Conservation (phyloP, 2,888 invertebrate genomes). For the Scaptomyza polygonia region DNA sequence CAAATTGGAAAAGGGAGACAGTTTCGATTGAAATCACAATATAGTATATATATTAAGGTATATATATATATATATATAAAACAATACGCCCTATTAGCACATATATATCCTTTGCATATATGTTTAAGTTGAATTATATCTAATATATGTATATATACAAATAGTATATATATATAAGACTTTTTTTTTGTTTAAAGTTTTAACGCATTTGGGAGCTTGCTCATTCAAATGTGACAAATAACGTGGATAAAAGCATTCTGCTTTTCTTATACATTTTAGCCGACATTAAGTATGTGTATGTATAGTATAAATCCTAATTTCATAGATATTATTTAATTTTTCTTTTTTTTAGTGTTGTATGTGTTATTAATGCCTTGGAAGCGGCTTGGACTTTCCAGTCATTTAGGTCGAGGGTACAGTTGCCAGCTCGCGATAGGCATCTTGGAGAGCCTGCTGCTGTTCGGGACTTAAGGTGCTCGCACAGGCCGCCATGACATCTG, state of each 20-base stretch:
- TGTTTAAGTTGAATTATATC: constrained; percentile 27
- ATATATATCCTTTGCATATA: constrained; percentile 3
- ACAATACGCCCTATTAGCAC: constrained; percentile 9
- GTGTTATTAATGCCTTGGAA: constrained; percentile 16
- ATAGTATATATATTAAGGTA: constrained; percentile 7
- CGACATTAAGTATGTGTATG: constrained; percentile 21
- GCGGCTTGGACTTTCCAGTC: constrained; percentile 3
- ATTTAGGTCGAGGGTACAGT: constrained; percentile 48
- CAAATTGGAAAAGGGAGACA: constrained; percentile 54
- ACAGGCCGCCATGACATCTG: constrained; percentile 92
- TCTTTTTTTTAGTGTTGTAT: constrained; percentile 4
- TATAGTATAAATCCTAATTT: constrained; percentile 39
- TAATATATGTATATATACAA: constrained; percentile 27
- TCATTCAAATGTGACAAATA: constrained; percentile 27
- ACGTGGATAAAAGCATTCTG: constrained; percentile 24
- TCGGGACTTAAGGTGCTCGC: constrained; percentile 90
- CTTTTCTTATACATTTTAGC: constrained; percentile 36
- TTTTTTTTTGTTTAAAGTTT: constrained; percentile 18
- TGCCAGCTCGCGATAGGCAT: constrained; percentile 85
- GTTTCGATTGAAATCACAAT: constrained; percentile 74
- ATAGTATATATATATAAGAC: constrained; percentile 41
- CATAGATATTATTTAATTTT: background rate
- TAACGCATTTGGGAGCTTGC: constrained; percentile 36
- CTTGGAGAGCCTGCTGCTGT: constrained; percentile 92
- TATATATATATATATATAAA: constrained; percentile 41